Evolutionary conservation across 92 coral and sea anemone genomes (phyloP).

Genomic region (Paragorgia papillata): DNA sequence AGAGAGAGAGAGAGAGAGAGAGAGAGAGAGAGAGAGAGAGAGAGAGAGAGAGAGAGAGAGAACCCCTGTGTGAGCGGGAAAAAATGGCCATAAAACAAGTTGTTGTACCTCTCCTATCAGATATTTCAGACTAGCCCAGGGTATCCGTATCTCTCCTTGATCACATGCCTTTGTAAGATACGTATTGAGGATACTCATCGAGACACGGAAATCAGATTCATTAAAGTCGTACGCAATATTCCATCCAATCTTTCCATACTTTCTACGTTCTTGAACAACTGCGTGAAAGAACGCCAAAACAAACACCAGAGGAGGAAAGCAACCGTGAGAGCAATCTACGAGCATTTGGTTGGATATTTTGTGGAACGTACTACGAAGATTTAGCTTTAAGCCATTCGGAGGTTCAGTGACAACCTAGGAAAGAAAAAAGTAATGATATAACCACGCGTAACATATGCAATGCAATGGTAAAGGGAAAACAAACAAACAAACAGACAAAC

Average conservation of each 20-base stretch:
- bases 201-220: constrained; percentile 97
- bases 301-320: constrained; percentile 92
- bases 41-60: too few relatives aligned
- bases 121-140: constrained; percentile 98
- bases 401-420: constrained; percentile 96
- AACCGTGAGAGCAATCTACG: constrained; percentile 85
- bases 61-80: too few relatives aligned
- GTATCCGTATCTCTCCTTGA: constrained; percentile 78
- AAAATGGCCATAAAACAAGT: too few relatives aligned
- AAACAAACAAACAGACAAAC: too few relatives aligned
- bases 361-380: constrained; percentile 98
- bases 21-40: too few relatives aligned
- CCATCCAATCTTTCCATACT: constrained; percentile 99
- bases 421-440: neutral
- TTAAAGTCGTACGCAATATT: constrained; percentile 99
- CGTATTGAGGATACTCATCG: constrained; percentile 92
- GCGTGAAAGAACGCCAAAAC: constrained; percentile 97
- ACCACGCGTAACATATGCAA: neutral
- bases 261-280: constrained; percentile 94
- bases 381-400: constrained; percentile 95
- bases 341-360: constrained; percentile 95
- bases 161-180: constrained; percentile 84
- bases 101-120: constrained; percentile 98
- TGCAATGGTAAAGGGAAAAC: neutral
- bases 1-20: too few relatives aligned